Evolutionary conservation across 2,797 vertebrate species (phyloP).

Genomic region (Falco novaeseelandiae): DNA sequence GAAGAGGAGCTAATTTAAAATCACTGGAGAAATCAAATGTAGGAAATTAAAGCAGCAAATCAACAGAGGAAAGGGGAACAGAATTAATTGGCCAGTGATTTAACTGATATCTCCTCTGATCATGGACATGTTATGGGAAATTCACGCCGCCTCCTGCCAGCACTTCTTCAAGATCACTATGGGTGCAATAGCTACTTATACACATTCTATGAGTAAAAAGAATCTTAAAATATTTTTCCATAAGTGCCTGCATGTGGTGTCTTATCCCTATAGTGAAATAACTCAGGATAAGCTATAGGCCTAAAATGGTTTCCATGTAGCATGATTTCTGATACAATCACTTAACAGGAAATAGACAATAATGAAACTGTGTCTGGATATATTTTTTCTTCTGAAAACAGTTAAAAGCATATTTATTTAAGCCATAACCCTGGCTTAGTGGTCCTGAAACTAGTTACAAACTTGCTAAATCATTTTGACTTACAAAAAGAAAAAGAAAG

Average conservation of each 20-base stretch:
- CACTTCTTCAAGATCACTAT: neutral
- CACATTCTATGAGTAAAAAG: neutral
- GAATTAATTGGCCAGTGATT: neutral
- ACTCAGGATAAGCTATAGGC: neutral
- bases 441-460: neutral
- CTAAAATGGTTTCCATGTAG: neutral
- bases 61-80: neutral
- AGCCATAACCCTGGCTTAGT: neutral
- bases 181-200: neutral
- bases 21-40: constrained; percentile 16
- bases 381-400: neutral
- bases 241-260: neutral
- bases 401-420: neutral
- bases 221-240: neutral
- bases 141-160: neutral
- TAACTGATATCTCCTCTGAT: neutral
- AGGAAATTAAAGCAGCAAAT: constrained; percentile 25
- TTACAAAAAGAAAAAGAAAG: neutral
- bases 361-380: neutral
- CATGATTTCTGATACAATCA: neutral
- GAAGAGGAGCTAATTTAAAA: constrained; percentile 42
- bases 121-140: neutral
- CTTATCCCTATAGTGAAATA: neutral
- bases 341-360: neutral
- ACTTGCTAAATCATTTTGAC: neutral